phyloP scores from a whole-genome alignment of 2,888 invertebrate species.

The Tenthredo distinguenda region DNA sequence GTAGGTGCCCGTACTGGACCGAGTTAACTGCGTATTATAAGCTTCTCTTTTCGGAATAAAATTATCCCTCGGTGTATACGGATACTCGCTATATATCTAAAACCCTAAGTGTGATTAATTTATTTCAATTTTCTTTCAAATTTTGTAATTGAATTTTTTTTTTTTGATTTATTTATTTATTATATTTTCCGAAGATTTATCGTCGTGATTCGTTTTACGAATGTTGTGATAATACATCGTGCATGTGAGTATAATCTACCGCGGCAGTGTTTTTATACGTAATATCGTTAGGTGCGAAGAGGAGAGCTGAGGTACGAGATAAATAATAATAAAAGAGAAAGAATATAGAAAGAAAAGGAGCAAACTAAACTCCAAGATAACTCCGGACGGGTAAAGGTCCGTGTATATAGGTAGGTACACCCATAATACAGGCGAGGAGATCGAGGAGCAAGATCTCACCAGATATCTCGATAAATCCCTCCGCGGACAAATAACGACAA shows the following conservation, averaged over 20 bases:
- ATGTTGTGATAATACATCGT: neutral
- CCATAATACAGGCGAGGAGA: conserved; percentile 58
- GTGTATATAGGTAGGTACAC: neutral
- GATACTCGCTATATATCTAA: neutral
- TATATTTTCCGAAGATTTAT: too few species aligned
- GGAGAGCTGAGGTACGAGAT: neutral
- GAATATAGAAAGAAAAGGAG: neutral
- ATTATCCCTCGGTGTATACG: neutral
- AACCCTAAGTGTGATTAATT: neutral
- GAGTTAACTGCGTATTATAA: neutral
- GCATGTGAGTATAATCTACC: conserved; percentile 26
- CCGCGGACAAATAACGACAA: conserved; percentile 77
- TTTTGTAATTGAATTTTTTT: neutral
- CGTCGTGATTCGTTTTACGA: too few species aligned
- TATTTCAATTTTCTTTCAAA: neutral
- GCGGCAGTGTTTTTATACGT: neutral
- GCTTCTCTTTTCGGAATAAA: neutral
- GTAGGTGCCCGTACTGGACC: neutral
- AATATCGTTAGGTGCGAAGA: conserved; percentile 9
- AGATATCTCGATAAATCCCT: conserved; percentile 70
- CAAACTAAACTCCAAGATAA: neutral
- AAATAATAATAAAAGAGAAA: conserved; percentile 30
- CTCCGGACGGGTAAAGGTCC: neutral
- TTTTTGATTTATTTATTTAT: too few species aligned
- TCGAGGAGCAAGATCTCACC: conserved; percentile 69